Conservation (phyloP, 2,888 invertebrate genomes). For the Mellilla xanthometata region DNA sequence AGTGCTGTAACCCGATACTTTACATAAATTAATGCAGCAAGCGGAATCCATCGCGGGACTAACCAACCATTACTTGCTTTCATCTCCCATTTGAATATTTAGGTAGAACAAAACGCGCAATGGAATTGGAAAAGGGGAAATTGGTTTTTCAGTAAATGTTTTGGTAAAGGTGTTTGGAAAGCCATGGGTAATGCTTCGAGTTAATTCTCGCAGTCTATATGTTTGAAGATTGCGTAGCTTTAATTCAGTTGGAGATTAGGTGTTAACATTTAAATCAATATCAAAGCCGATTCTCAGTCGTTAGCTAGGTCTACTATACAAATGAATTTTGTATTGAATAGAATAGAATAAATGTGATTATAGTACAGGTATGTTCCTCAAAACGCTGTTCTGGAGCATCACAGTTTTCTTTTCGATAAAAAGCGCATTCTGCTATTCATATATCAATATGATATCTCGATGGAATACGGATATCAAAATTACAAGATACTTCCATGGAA, state of each 20-base stretch:
- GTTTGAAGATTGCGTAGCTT: slow-evolving; percentile 14
- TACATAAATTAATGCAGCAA: slow-evolving; percentile 67
- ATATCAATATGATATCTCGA: no score
- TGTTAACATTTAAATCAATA: slow-evolving; percentile 13
- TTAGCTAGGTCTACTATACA: no score
- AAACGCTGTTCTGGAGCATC: no score
- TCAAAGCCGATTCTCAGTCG: not conserved
- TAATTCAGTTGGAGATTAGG: slow-evolving; percentile 11
- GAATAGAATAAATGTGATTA: no score
- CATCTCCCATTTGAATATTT: slow-evolving; percentile 70
- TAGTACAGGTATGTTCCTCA: no score
- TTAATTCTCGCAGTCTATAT: slow-evolving; percentile 39
- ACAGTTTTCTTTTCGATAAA: no score
- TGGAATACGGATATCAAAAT: no score
- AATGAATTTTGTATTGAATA: no score
- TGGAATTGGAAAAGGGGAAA: slow-evolving; percentile 46
- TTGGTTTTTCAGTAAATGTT: slow-evolving; percentile 48
- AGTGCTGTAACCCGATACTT: slow-evolving; percentile 69
- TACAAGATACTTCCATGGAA: no score
- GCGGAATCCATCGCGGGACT: slow-evolving; percentile 57
- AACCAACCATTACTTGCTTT: slow-evolving; percentile 71
- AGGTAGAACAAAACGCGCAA: slow-evolving; percentile 57
- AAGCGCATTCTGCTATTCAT: no score
- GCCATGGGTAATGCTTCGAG: slow-evolving; percentile 40
- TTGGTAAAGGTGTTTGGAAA: slow-evolving; percentile 48